Evolutionary conservation across 2,113 vertebrate species (phyloP), one percentile per base, ranked within the genome.

Genomic region (Peromyscus polionotus): DNA sequence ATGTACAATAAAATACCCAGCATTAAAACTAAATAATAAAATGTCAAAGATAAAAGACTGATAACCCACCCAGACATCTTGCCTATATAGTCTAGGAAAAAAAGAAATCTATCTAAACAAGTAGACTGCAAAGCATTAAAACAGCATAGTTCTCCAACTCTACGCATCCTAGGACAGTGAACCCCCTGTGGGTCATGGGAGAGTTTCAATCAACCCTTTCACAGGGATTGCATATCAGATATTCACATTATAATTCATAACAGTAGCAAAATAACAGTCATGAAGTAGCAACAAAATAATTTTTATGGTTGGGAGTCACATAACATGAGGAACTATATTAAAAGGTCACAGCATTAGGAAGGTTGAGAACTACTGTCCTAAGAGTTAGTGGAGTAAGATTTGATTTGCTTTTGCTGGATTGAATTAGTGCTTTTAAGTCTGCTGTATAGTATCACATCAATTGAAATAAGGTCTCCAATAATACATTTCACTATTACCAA

Each of bases 1-100:
- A 36, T 96, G 87, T 93, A 96, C 96, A 96, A 88, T 97, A 96
- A 98, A 95, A 93, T 96, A 95, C 94, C 91, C 81, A 93, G 63
- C 79, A 85, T 96, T 95, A 96, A 94, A 97, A 88, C 84, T 93
- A 97, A 97, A 95, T 97, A 96, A 97, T 96, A 96, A 96, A 98
- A 96, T 94, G 95, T 95, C 96, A 96, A 94, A 88, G 83, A 93
- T 96, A 94, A 97, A 97, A 97, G 94, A 96, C 83, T 67, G 67
- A 88, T 93, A 93, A 92, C 87, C n/a, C 68, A 89, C 28, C 22
- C 48, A 96, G 33, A 94, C 65, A 68, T 72, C 73, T 90, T 65
- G 96, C 51, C 24, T 39, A 59, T 45, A 28, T 65, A 67, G 61
- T 75, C 90, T 93, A 92, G 84, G 14, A 61, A 90, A 63, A 14